Percentiles rank a stretch among this genome's conserved stretches.
phyloP scores from a whole-genome alignment of 2,113 vertebrate species.

The Tonatia bakeri region DNA sequence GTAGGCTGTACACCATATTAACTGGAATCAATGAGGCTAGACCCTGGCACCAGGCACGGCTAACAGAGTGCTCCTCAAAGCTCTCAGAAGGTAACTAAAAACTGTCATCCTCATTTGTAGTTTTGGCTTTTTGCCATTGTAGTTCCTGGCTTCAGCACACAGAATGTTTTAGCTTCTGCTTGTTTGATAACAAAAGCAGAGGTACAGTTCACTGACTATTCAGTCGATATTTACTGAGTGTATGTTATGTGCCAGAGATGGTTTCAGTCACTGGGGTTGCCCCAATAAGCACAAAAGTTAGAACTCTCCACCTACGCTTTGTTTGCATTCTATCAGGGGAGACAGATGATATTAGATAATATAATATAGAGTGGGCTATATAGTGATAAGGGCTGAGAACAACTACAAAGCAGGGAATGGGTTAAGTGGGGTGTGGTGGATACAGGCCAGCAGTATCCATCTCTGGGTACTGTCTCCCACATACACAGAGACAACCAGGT shows the following conservation, averaged over 20 bases:
- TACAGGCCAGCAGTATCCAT: too few relatives aligned
- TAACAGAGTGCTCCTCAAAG: neutral
- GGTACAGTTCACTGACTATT: neutral
- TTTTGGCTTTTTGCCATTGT: constrained; percentile 4
- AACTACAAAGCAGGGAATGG: neutral
- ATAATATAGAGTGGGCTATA: fast-evolving
- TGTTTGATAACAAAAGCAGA: constrained; percentile 1
- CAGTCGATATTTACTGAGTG: neutral
- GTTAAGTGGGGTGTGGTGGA: too few relatives aligned
- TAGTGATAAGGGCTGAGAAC: neutral
- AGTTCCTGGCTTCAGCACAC: neutral
- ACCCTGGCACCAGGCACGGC: neutral
- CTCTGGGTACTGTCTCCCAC: too few relatives aligned
- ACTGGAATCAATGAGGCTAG: constrained; percentile 62
- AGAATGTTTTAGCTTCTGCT: neutral
- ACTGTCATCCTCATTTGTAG: neutral
- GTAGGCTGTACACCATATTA: constrained; percentile 50
- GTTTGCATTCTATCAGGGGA: neutral
- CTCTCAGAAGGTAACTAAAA: neutral
- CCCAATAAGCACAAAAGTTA: neutral
- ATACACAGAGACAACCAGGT: too few relatives aligned
- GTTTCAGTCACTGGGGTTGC: neutral
- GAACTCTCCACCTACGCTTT: neutral
- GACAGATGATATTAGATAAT: neutral
- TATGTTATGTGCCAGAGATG: neutral